Conservation (phyloP, 1,140 invertebrate genomes). For the Pemphigus obesinymphae region DNA sequence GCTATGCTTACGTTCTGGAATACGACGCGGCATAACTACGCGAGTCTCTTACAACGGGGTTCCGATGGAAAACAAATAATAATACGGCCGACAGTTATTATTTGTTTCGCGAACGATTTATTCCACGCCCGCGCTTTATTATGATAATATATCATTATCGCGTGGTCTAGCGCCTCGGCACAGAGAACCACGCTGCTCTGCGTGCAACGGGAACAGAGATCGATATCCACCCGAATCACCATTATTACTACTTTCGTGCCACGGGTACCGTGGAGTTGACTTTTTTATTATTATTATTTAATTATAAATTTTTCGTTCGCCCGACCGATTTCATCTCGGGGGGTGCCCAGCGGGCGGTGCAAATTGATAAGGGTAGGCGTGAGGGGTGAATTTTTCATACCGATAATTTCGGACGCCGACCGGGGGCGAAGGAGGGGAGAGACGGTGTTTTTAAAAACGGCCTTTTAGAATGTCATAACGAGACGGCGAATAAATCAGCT, state of each 20-base stretch:
- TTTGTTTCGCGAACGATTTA: background rate
- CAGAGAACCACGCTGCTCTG: background rate
- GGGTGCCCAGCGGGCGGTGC: background rate
- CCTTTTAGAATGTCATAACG: constrained; percentile 31
- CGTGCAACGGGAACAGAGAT: constrained; percentile 2
- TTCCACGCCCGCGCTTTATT: background rate
- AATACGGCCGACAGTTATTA: background rate
- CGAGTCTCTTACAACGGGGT: no score
- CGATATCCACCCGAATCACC: background rate
- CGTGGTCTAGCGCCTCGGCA: background rate
- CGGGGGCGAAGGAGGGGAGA: background rate
- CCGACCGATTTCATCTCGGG: background rate
- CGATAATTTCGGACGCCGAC: background rate
- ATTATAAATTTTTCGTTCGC: constrained; percentile 8
- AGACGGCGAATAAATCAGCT: constrained; percentile 25
- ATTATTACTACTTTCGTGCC: background rate
- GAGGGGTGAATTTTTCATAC: constrained; percentile 6
- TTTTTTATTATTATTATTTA: constrained; percentile 22
- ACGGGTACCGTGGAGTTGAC: background rate
- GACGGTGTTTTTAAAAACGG: constrained; percentile 4
- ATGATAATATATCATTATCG: no score
- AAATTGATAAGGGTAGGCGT: background rate
- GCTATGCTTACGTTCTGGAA: background rate
- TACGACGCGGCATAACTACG: no score
- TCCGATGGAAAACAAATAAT: background rate